Base-by-base conservation (phyloP, 2,797 vertebrate species). In the Loriculus beryllinus region DNA sequence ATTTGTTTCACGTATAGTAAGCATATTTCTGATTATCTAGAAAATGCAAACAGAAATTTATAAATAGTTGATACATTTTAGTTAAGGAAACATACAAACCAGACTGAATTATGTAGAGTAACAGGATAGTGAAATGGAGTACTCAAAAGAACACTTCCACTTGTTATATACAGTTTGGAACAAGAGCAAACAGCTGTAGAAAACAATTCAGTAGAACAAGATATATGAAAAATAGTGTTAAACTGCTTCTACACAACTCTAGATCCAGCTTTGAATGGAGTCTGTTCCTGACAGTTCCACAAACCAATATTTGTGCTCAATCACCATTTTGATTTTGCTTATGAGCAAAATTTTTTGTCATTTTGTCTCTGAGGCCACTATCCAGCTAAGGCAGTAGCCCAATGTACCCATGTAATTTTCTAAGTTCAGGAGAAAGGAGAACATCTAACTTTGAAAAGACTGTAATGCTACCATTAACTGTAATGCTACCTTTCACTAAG, bases 21-120 rank as follows among this genome's bases (percentile, higher is more conserved):
- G 88, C 90, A 98, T 97, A 82, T 99, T 98, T 95, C 83, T 57
- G 56, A 99, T 98, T 56, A 99, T 88, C 98, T 99, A 60, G 57
- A 45, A 92, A 95, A 95, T 83, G 47, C 62, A 92, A 18, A 82
- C 12, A 92, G 15, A 87, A 33, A 35, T 42, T 74, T 94, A 52
- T 48, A 47, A 54, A 65, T 85, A 70, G 23, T 48, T 60, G 51
- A 11, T 60, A 76, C 23, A 18, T 70, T 85, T 83, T 48, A 71
- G 39, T 70, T 65, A 71, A 54, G 47, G n/a, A 80, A 89, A 65
- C 21, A 33, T 26, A n/a, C 39, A 75, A 57, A 75, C 22, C 28
- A 67, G 56, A 60, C 45, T 25, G 31, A 84, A 42, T 69, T 75
- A 70, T 16, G 72, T 22, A 31, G 40, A 65, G 23, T 37, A 51